Percentiles rank a stretch among this genome's conserved stretches.
phyloP scores from a whole-genome alignment of 2,888 invertebrate genomes.

The Desoria tigrina region DNA sequence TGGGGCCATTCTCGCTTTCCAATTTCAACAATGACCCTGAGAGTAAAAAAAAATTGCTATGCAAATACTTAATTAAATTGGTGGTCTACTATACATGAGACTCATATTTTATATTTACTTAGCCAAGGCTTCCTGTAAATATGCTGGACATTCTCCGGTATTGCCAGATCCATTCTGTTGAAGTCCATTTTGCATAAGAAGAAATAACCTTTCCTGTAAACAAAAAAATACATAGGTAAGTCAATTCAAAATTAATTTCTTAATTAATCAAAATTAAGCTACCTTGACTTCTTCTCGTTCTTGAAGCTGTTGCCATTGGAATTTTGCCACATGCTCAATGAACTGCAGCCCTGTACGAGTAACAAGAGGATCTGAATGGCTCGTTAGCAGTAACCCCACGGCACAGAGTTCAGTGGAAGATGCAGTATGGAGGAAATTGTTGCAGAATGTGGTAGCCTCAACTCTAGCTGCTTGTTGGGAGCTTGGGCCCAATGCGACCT shows the following conservation, averaged over 20 bases:
- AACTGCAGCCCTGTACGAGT: slow-evolving; percentile 71
- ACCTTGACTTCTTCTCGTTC: slow-evolving; percentile 16
- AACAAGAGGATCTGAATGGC: slow-evolving; percentile 30
- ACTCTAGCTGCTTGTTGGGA: slow-evolving; percentile 29
- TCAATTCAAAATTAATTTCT: slow-evolving; percentile 2
- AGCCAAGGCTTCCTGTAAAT: slow-evolving; percentile 48
- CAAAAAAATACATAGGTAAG: slow-evolving; percentile 7
- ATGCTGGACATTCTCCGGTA: slow-evolving; percentile 49
- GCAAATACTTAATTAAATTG: background rate
- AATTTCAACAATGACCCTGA: slow-evolving; percentile 93
- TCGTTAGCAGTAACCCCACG: slow-evolving; percentile 41
- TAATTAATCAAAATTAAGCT: too few species aligned
- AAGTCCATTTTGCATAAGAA: slow-evolving; percentile 47
- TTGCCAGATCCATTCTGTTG: slow-evolving; percentile 29
- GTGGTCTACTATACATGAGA: too few species aligned
- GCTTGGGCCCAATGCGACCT: slow-evolving; percentile 36
- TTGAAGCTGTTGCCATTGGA: slow-evolving; percentile 68
- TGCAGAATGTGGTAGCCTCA: slow-evolving; percentile 45
- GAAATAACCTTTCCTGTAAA: slow-evolving; percentile 43
- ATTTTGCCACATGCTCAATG: slow-evolving; percentile 90
- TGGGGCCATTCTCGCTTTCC: slow-evolving; percentile 97
- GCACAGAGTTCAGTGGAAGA: slow-evolving; percentile 34
- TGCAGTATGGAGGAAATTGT: slow-evolving; percentile 37
- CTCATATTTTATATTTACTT: slow-evolving; percentile 36
- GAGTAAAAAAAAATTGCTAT: slow-evolving; percentile 58